Base-by-base conservation (phyloP, 2,113 vertebrate genomes). In the Acrocephalus arundinaceus region DNA sequence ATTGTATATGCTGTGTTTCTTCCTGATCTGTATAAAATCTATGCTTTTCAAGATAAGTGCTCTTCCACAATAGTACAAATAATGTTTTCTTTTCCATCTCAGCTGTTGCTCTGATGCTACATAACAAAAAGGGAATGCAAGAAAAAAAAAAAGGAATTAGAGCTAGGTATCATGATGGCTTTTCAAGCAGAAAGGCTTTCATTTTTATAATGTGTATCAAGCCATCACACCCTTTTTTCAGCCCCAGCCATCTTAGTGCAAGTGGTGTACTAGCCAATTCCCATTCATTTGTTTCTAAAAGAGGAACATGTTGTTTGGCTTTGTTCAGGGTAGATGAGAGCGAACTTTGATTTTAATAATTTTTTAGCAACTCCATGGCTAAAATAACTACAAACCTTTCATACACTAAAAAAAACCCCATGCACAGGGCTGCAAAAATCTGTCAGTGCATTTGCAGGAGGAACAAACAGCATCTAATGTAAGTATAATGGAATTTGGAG, bases 401-500 rank as follows among this genome's bases (percentile, higher is more conserved):
- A 79, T 87, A 82, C n/a, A 72, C 86, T 81, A 91, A 95, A 96
- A 93, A 67, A 22, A 41, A 41, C 12, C 1, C 8, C 62, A 79
- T 59, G 57, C 62, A 92, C 30, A 66, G 82, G 89, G 85, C 77
- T 97, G 79, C 49, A 96, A 96, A 96, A 96, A 97, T 97, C 94
- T 97, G 92, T 96, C 96, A 96, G 73, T 93, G 73, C 94, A 95
- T 96, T 89, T 95, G 84, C 93, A 95, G 79, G 91, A 96, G 75
- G 96, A 97, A 95, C 94, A 96, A 96, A 96, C 93, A 97, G 96
- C 94, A 96, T 95, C 91, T 96, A 96, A 96, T 95, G 96, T 97
- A 97, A 94, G 96, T 96, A 95, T 97, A 97, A 97, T 96, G 92
- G 95, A 97, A 96, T 91, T 96, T 96, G 94, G 95, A 97, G 95